Conservation (phyloP, 1,140 invertebrate genomes). For the Battus philenor region DNA sequence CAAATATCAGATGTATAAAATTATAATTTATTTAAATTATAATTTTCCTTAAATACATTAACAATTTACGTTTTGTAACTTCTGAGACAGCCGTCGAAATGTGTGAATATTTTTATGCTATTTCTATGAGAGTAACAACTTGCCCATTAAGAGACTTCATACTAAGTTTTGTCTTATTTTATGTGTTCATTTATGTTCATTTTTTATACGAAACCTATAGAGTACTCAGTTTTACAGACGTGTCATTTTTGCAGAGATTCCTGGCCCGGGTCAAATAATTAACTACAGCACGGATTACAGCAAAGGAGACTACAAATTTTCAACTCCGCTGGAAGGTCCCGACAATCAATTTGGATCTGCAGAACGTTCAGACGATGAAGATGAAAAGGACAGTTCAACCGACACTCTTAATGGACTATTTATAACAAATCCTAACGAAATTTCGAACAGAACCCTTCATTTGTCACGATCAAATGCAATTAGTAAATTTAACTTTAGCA, state of each 20-base stretch:
- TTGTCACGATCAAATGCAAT: slow-evolving; percentile 22
- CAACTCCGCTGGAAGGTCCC: slow-evolving; percentile 55
- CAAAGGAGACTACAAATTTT: slow-evolving; percentile 54
- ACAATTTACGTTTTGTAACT: too few relatives aligned
- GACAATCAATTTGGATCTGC: slow-evolving; percentile 66
- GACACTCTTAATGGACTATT: slow-evolving; percentile 27
- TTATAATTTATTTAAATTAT: too few relatives aligned
- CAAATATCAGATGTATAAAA: too few relatives aligned
- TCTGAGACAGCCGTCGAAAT: too few relatives aligned
- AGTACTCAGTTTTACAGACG: too few relatives aligned
- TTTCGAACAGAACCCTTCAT: slow-evolving; percentile 33
- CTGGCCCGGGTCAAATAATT: slow-evolving; percentile 32
- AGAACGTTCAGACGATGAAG: slow-evolving; percentile 62
- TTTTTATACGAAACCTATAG: too few relatives aligned
- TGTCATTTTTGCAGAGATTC: slow-evolving; percentile 12
- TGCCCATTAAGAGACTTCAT: too few relatives aligned
- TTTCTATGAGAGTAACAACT: too few relatives aligned
- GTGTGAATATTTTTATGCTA: too few relatives aligned
- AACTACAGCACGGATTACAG: slow-evolving; percentile 40
- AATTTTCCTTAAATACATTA: too few relatives aligned
- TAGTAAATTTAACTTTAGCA: slow-evolving; percentile 53
- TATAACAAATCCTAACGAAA: slow-evolving; percentile 28
- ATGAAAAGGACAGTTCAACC: slow-evolving; percentile 39
- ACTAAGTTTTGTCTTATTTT: too few relatives aligned
- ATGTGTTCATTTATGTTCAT: too few relatives aligned